phyloP scores from a whole-genome alignment of 2,113 vertebrate genomes.

The Cephalophus harveyi region DNA sequence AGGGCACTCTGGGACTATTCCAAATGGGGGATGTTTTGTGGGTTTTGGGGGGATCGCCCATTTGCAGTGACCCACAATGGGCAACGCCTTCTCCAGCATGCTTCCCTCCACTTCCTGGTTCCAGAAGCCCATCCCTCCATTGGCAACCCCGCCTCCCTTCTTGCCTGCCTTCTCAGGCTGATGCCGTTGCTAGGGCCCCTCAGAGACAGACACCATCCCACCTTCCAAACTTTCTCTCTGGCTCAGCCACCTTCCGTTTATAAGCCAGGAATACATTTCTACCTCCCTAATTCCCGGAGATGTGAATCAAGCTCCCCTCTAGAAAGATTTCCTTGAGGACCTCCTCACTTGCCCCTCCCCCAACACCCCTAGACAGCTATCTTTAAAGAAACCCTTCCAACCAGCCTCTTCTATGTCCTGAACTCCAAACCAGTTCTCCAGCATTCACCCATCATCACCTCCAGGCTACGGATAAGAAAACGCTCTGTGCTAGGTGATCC shows the following conservation, averaged over 20 bases:
- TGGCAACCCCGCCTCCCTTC: too few relatives aligned
- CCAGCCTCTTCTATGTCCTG: background rate
- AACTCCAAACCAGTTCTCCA: background rate
- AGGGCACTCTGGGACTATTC: background rate
- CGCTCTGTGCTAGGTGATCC: background rate
- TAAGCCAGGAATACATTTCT: background rate
- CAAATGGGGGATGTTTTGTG: background rate
- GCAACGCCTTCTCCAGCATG: background rate
- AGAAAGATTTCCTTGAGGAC: background rate
- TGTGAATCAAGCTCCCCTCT: background rate
- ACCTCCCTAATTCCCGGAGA: background rate
- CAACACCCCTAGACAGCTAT: background rate
- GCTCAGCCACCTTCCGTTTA: background rate
- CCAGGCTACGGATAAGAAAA: background rate
- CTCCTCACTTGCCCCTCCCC: background rate
- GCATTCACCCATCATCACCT: background rate
- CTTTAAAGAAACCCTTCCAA: background rate
- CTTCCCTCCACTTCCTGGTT: background rate
- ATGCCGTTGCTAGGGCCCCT: background rate
- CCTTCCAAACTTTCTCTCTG: background rate
- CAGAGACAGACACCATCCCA: too few relatives aligned
- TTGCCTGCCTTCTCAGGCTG: background rate
- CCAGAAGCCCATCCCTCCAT: background rate
- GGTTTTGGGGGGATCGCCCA: background rate
- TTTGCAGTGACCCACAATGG: background rate